Evolutionary conservation across 1,140 invertebrate species (phyloP), one percentile per base, ranked within the genome.

Genomic region (Orius insidiosus): DNA sequence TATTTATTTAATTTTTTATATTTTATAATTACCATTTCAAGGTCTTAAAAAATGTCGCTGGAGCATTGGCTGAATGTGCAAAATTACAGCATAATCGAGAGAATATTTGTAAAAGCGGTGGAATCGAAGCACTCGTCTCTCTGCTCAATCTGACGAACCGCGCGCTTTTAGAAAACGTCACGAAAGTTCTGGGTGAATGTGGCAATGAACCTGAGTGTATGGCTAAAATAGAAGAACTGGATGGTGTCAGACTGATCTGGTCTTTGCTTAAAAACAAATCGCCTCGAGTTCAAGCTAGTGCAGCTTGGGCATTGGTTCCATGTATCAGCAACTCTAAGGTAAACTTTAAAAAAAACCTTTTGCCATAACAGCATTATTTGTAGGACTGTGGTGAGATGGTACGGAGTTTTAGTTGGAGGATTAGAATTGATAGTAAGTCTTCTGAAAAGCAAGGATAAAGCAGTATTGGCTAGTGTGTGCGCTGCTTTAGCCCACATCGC

Each of bases 171-270:
- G 82, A 89, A 58, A 93, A 94, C 58, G 74, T 88, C 2, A 81
- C 85, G 0, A 70, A 80, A 56, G 84, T 85, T 1, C 62, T 94
- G 1, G 82, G 80, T 50, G 80, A 85, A 58, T 83, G 81, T 49
- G 81, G 84, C 3, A 71, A 77, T 55, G 76, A 80, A 55, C 61
- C 66, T 10, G 68, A 67, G 7, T 81, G 76, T 51, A 83, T 88
- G 78, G 61, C 63, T 1, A 70, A 80, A 41, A 84, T 94, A 33
- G 86, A 93, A 52, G 71, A 81, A 48, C 59, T 90, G 16, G 92
- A 96, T 63, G 92, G 88, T 1, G 83, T 93, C 1, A 67, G 92
- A 48, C 65, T 95, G 1, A 71, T 94, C 38, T 96, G 92, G 92
- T 94, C 89, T 0, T 64, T 95, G 1, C 63, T 96, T 1, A 95